Conservation (phyloP, 2,113 vertebrate species). For the Oryzias javanicus region DNA sequence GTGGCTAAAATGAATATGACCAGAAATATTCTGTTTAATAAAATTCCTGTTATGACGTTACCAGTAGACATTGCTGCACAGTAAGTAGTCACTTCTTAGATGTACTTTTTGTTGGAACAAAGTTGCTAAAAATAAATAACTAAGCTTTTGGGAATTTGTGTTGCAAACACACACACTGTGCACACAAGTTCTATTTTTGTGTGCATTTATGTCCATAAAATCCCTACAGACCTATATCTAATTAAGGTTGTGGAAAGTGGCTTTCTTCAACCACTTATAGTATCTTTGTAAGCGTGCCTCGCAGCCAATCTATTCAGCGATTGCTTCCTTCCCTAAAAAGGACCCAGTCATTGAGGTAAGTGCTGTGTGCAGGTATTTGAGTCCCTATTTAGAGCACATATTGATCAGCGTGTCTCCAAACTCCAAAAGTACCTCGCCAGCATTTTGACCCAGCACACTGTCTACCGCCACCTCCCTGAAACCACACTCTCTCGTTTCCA, state of each 20-base stretch:
- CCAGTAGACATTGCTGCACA: too few species aligned
- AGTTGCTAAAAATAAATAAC: not conserved
- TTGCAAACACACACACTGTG: not conserved
- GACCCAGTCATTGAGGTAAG: conserved; percentile 64
- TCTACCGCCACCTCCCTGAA: conserved; percentile 28
- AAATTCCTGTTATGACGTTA: too few species aligned
- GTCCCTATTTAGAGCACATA: conserved; percentile 72
- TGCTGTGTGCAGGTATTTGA: conserved; percentile 67
- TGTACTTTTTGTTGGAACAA: not conserved
- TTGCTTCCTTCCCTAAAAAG: conserved; percentile 55
- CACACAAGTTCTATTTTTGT: not conserved
- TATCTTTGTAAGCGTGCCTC: conserved; percentile 21
- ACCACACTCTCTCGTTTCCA: conserved; percentile 19
- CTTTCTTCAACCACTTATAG: conserved; percentile 38
- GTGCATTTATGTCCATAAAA: conserved; percentile 26
- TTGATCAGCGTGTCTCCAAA: conserved; percentile 69
- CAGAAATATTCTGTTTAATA: too few species aligned
- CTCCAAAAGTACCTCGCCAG: conserved; percentile 70
- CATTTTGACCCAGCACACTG: conserved; percentile 55
- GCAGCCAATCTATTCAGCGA: conserved; percentile 61
- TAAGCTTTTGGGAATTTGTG: not conserved
- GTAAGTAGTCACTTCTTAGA: not conserved
- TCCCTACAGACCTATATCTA: conserved; percentile 20
- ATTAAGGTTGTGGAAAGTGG: conserved; percentile 41
- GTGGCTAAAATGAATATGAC: too few species aligned